Evolutionary conservation across 1,140 invertebrate genomes (phyloP), one percentile per base, ranked within the genome.

Genomic region (Ceratosolen fusciceps): DNA sequence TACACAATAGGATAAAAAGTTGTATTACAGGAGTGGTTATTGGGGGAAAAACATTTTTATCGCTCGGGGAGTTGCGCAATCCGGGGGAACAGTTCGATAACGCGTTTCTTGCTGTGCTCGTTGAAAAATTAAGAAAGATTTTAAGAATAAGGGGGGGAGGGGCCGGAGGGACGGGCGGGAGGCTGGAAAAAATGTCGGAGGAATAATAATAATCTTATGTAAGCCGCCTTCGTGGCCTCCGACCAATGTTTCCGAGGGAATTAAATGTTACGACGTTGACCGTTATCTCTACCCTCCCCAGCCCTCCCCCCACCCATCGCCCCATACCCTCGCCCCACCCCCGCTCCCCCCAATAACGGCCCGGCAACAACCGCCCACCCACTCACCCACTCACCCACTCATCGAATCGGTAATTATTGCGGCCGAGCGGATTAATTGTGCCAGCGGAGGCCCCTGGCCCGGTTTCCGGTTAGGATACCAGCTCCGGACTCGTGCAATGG

Each of bases 131-230:
- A 60, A 60, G n/a, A 60, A 60, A 47, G 34, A 43, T 54, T 26
- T 3, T 39, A 60, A 43, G 37, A 49, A 56, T 62, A 65, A 49
- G 43, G 31, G 54, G 21, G 16, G 31, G 47, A 56, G 60, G 62
- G 34, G 12, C 24, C n/a, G n/a, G n/a, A n/a, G n/a, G n/a, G n/a
- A n/a, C n/a, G n/a, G n/a, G n/a, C n/a, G n/a, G n/a, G n/a, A n/a
- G n/a, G n/a, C n/a, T n/a, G n/a, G n/a, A n/a, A n/a, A n/a, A n/a
- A n/a, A n/a, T n/a, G n/a, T n/a, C n/a, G n/a, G n/a, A n/a, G 24
- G n/a, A 24, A 2, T 21, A 74, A 74, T 49, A 49, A 62, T 74
- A 62, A 74, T 26, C 73, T 74, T 58, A 31, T 19, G 19, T 65
- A 74, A 62, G 3, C 1, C 26, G 1, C 4, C 26, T 31, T 74